phyloP scores from a whole-genome alignment of 1,140 invertebrate species.

The Pararge aegeria region DNA sequence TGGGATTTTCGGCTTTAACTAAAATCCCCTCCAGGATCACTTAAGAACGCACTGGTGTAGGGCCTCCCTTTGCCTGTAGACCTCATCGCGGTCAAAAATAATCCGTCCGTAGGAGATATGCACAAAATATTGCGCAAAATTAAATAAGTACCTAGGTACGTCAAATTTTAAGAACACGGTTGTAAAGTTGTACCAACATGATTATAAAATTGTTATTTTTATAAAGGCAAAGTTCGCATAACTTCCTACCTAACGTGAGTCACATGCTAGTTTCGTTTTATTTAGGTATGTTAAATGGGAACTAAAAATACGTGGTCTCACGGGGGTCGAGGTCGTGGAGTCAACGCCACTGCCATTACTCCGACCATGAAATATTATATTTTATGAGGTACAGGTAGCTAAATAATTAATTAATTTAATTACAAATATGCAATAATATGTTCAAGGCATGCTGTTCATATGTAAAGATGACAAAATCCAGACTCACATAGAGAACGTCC shows the following conservation, averaged over 20 bases:
- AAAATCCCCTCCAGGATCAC: no score
- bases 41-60: no score
- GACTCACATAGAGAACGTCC: no score
- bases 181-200: neutral
- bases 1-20: no score
- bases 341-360: constrained; percentile 38
- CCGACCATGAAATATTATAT: constrained; percentile 6
- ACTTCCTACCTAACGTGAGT: constrained; percentile 33
- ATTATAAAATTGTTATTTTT: constrained; percentile 16
- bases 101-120: no score
- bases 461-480: no score
- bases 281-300: constrained; percentile 48
- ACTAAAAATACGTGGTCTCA: constrained; percentile 52
- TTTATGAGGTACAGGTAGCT: neutral
- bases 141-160: no score
- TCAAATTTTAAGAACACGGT: neutral
- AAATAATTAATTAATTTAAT: neutral
- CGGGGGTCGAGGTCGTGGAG: constrained; percentile 52
- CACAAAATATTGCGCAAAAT: no score
- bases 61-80: no score
- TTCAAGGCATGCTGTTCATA: no score
- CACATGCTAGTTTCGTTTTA: constrained; percentile 40
- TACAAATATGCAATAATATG: no score
- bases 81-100: no score
- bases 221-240: constrained; percentile 24